phyloP scores from a whole-genome alignment of 2,888 invertebrate species.

The Chymomyza fuscimana region DNA sequence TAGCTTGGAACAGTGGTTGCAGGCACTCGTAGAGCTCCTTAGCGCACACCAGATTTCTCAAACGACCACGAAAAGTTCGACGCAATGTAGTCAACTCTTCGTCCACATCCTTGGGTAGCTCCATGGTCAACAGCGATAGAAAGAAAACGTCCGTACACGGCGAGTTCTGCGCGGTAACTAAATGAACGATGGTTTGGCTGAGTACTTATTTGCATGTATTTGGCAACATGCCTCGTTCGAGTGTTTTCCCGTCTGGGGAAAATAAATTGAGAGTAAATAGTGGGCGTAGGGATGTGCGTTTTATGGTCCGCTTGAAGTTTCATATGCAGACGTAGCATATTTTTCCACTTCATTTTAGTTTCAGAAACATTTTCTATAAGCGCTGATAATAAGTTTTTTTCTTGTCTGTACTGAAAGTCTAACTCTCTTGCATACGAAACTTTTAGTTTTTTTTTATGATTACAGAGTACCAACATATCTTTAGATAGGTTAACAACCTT shows the following conservation, averaged over 20 bases:
- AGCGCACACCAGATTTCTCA: conserved; percentile 65
- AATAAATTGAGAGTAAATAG: background rate
- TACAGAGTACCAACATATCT: no score
- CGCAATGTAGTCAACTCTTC: conserved; percentile 25
- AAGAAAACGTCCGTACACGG: conserved; percentile 37
- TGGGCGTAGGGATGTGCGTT: background rate
- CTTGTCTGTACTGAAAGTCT: no score
- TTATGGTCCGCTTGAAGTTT: conserved; percentile 35
- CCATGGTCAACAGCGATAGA: background rate
- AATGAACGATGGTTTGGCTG: conserved; percentile 16
- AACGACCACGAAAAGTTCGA: conserved; percentile 43
- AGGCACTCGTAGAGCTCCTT: conserved; percentile 74
- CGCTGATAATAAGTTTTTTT: no score
- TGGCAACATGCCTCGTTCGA: background rate
- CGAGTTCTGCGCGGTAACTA: conserved; percentile 59
- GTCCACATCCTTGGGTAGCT: conserved; percentile 12
- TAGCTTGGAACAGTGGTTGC: conserved; percentile 71
- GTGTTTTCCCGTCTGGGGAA: background rate
- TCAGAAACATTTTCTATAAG: no score
- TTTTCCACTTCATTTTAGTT: no score
- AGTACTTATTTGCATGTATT: conserved; percentile 48
- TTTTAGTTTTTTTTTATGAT: no score
- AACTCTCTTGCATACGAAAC: no score
- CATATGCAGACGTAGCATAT: conserved; percentile 10
- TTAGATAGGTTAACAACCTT: no score